Evolutionary conservation across 2,113 vertebrate species (phyloP).

Genomic region (Lepisosteus oculatus): DNA sequence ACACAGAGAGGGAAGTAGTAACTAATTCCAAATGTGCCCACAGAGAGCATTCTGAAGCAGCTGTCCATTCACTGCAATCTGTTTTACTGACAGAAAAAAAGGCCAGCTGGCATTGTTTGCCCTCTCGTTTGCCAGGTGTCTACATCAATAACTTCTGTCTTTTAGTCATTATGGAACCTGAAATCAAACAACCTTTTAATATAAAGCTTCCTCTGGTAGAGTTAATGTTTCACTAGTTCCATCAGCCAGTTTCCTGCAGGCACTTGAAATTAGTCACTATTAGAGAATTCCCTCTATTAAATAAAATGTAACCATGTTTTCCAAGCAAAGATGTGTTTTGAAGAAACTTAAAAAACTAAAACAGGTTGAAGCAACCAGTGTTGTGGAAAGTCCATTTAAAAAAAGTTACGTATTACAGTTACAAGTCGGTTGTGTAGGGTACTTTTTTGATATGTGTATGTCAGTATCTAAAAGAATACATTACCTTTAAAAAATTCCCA

Average conservation of each 20-base stretch:
- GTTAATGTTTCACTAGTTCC: neutral
- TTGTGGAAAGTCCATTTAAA: no score
- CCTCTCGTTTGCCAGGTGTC: constrained; percentile 49
- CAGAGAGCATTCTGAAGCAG: neutral
- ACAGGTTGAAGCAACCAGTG: no score
- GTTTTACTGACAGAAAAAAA: neutral
- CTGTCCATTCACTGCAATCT: neutral
- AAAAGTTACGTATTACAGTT: no score
- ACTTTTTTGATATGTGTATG: no score
- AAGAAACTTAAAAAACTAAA: no score
- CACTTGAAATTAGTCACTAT: neutral
- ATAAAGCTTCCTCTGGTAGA: neutral
- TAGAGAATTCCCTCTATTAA: neutral
- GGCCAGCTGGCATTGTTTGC: constrained; percentile 55
- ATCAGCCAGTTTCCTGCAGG: neutral
- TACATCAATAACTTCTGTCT: constrained; percentile 61
- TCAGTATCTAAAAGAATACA: no score
- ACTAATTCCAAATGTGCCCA: neutral
- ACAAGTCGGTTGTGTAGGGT: no score
- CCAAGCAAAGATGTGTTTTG: no score
- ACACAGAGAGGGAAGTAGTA: neutral
- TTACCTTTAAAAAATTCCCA: no score
- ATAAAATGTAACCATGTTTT: neutral
- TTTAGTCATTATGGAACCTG: constrained; percentile 61
- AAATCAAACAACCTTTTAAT: constrained; percentile 5